Base-by-base conservation (phyloP, 23 tunicate species). In the Diplosoma virens region DNA sequence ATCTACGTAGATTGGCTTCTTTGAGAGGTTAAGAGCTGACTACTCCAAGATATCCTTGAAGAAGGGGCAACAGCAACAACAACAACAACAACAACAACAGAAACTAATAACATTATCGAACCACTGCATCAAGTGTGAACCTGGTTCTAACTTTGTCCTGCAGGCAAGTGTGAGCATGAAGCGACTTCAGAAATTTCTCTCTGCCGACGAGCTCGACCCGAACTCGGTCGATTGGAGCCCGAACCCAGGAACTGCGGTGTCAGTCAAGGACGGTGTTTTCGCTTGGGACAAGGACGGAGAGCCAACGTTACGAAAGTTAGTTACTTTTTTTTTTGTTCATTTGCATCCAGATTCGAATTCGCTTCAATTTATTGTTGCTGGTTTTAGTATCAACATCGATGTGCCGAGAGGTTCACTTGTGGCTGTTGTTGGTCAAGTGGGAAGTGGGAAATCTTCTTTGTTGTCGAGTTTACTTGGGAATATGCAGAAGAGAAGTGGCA, bases 361-460 rank as follows among this genome's bases (percentile, higher is more conserved):
- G 9, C 14, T 9, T 41, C 9, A 41, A 41, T 41, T 9, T 41
- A 41, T 7, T 9, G 50, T 56, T 56, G n/a, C 21, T 56, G 4
- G 17, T 20, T 56, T 16, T 29, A 88, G 95, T 26, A 75, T 92
- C 47, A 73, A 67, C 55, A 22, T 94, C 65, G 55, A 77, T 28
- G 91, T 94, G 3, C 90, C 87, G 18, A 32, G 69, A 4, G 99
- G 99, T 0, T 67, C 82, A 1, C 71, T 94, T 0, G 89, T 94
- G 2, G 99, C 99, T 1, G 72, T 94, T 1, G 99, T 94, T 0
- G 99, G 99, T 1, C 99, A 87, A 36, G 99, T 94, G 0, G 99
- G 99, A 0, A 76, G 90, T 75, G 99, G 99, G 33, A 94, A 94
- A 48, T 94, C 99, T 0, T 94, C 99, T 0, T 78, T 94, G 23